phyloP scores from a whole-genome alignment of 2,888 invertebrate genomes.

The Parochlus steinenii region DNA sequence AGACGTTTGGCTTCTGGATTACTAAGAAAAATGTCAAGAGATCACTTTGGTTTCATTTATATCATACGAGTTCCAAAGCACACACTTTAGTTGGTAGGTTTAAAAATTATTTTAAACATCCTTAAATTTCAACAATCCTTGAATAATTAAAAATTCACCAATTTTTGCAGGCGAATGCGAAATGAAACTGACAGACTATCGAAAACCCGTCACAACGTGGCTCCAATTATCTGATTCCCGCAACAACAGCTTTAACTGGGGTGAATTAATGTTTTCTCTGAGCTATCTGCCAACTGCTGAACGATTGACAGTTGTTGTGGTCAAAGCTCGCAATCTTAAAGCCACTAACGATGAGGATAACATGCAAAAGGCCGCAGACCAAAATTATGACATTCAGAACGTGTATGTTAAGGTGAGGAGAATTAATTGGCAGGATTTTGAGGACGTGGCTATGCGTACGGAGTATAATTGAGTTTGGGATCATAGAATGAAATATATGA shows the following conservation, averaged over 20 bases:
- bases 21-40: conserved; percentile 40
- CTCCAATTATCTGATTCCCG: conserved; percentile 56
- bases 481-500: too few relatives aligned
- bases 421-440: too few relatives aligned
- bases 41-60: conserved; percentile 50
- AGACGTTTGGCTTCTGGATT: conserved; percentile 51
- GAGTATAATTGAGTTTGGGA: too few relatives aligned
- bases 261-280: conserved; percentile 66
- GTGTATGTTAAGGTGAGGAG: conserved; percentile 64
- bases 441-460: too few relatives aligned
- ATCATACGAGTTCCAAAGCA: conserved; percentile 42
- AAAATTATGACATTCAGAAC: conserved; percentile 37
- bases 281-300: conserved; percentile 71
- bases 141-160: background rate
- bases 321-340: conserved; percentile 57
- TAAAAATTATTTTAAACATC: background rate
- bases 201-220: conserved; percentile 62
- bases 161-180: conserved; percentile 42
- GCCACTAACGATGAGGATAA: conserved; percentile 29
- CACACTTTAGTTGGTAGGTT: conserved; percentile 35
- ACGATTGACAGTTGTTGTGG: conserved; percentile 56
- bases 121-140: background rate
- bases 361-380: background rate
- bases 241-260: conserved; percentile 46
- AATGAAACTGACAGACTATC: conserved; percentile 44